Conservation (phyloP, 2,113 vertebrate species). For the Jacana jacana region DNA sequence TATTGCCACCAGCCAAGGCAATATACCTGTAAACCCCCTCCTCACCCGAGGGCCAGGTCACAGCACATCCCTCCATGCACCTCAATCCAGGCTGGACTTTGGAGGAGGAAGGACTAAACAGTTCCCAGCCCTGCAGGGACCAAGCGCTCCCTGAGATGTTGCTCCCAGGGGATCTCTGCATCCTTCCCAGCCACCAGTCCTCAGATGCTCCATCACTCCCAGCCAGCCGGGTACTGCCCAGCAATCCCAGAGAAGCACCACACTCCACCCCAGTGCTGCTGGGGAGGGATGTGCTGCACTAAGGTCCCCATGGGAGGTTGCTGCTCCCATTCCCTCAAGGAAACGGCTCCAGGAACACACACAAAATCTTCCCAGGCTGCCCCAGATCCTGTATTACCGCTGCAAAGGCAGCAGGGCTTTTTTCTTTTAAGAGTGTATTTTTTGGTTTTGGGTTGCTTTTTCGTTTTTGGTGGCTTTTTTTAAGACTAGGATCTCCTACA, state of each 20-base stretch:
- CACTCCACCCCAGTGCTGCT: not conserved
- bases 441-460: not conserved
- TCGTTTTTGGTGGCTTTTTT: not conserved
- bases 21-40: not conserved
- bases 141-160: rapidly evolving
- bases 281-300: rapidly evolving
- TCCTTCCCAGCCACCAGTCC: not conserved
- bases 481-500: slow-evolving; percentile 25
- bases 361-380: not conserved
- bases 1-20: not conserved
- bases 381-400: not conserved
- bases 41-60: rapidly evolving
- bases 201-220: rapidly evolving
- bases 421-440: not conserved
- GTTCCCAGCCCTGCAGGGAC: not conserved
- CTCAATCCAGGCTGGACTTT: not conserved
- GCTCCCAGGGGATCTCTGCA: not conserved
- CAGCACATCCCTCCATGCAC: not conserved
- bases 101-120: not conserved
- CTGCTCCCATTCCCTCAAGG: not conserved
- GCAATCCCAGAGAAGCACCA: not conserved
- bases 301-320: rapidly evolving
- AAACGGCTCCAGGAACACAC: not conserved
- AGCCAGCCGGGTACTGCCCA: too few relatives aligned
- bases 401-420: not conserved